These are phyloP conservation scores for Kryptopterus vitreolus DNA, from an alignment of 2,797 vertebrate genomes.

Conservation along the genomic window DNA sequence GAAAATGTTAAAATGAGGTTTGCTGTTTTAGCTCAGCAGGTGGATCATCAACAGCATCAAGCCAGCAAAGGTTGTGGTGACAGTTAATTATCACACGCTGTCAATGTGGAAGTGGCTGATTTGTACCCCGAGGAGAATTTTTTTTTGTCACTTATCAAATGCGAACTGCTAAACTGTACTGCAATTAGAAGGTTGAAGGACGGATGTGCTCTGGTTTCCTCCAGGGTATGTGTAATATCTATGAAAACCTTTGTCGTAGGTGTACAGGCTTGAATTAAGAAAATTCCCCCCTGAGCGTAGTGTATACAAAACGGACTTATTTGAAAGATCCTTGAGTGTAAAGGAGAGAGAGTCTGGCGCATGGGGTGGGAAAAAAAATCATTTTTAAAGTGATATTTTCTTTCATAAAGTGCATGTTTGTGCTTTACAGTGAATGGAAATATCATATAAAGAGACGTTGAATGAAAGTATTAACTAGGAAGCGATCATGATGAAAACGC, in stretches of 20 bases:
- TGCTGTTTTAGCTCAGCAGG: conserved; percentile 4
- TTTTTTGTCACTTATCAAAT: conserved; percentile 26
- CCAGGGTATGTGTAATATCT: background rate
- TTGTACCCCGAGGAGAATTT: conserved; percentile 22
- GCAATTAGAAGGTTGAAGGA: conserved; percentile 11
- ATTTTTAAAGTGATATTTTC: too few relatives aligned
- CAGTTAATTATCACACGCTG: conserved; percentile 37
- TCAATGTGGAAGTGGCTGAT: conserved; percentile 25
- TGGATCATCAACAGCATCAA: conserved; percentile 21
- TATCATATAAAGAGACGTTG: background rate
- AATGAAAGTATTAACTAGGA: background rate
- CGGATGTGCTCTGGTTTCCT: background rate
- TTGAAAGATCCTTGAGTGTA: background rate
- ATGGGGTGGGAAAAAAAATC: too few relatives aligned
- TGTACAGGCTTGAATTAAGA: background rate
- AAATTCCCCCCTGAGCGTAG: background rate
- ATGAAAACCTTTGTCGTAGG: background rate
- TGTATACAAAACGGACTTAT: background rate
- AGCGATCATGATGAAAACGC: background rate
- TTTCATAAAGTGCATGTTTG: background rate
- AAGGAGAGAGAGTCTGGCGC: too few relatives aligned
- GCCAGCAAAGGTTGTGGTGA: conserved; percentile 14
- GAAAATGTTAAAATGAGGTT: conserved; percentile 12
- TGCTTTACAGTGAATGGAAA: background rate
- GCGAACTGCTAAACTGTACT: conserved; percentile 13